Percentiles rank a stretch among this genome's conserved stretches.
Conservation (phyloP, 2,888 invertebrate species). For the Heteromurus nitidus region DNA sequence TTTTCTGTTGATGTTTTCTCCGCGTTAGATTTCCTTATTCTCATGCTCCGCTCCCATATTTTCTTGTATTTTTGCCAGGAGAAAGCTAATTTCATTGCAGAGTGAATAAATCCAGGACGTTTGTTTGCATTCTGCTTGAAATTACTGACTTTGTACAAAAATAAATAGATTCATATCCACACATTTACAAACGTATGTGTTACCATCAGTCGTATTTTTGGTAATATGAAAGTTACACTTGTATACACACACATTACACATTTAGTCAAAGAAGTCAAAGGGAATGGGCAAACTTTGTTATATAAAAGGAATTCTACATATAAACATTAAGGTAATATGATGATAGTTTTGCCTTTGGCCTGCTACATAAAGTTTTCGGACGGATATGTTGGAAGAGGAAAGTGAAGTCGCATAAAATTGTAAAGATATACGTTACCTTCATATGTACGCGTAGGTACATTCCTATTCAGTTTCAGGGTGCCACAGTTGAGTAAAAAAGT, state of each 20-base stretch:
- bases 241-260: too few relatives aligned
- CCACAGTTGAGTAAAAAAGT: neutral
- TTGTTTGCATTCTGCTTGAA: conserved; percentile 27
- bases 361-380: too few relatives aligned
- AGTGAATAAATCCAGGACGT: conserved; percentile 44
- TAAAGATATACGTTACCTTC: neutral
- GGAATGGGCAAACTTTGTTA: too few relatives aligned
- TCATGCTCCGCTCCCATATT: neutral
- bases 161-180: conserved; percentile 11
- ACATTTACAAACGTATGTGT: too few relatives aligned
- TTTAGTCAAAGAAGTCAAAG: too few relatives aligned
- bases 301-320: too few relatives aligned
- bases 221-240: too few relatives aligned
- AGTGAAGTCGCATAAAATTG: conserved; percentile 10
- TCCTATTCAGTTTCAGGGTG: neutral
- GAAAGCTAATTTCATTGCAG: conserved; percentile 50
- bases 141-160: conserved; percentile 27
- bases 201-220: too few relatives aligned
- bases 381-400: too few relatives aligned
- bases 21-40: conserved; percentile 20
- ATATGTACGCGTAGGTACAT: neutral
- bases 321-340: too few relatives aligned
- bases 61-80: conserved; percentile 41
- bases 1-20: conserved; percentile 9
- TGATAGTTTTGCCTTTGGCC: too few relatives aligned